Conservation (phyloP, 2,113 vertebrate genomes). For the Hippoglossus stenolepis region DNA sequence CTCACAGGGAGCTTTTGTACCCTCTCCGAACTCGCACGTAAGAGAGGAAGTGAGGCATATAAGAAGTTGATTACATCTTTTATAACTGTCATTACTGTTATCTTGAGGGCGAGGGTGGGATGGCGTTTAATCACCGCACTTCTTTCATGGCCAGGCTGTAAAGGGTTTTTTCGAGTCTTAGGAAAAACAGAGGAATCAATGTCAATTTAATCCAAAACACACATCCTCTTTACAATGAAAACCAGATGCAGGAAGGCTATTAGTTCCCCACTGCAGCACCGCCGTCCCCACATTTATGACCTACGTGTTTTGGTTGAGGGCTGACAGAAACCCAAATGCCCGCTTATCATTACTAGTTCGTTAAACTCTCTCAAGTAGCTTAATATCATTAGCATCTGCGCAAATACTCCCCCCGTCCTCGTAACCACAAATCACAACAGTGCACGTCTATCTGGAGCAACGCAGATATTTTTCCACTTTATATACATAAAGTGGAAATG, state of each 20-base stretch:
- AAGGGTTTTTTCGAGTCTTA: constrained; percentile 64
- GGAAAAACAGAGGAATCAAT: constrained; percentile 77
- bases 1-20: constrained; percentile 55
- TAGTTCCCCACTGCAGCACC: constrained; percentile 73
- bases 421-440: constrained; percentile 55
- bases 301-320: constrained; percentile 75
- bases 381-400: constrained; percentile 70
- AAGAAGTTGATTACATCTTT: constrained; percentile 67
- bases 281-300: constrained; percentile 74
- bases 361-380: constrained; percentile 50
- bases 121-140: constrained; percentile 61
- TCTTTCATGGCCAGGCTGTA: constrained; percentile 51
- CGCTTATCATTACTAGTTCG: constrained; percentile 60
- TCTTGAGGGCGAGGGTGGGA: constrained; percentile 51
- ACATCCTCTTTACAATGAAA: constrained; percentile 80
- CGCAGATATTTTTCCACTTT: constrained; percentile 33
- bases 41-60: constrained; percentile 45
- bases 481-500: constrained; percentile 27
- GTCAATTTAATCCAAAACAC: constrained; percentile 80
- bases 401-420: constrained; percentile 47
- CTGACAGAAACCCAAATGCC: constrained; percentile 69
- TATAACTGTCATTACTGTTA: constrained; percentile 52
- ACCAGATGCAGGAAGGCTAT: constrained; percentile 77
- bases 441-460: constrained; percentile 30
- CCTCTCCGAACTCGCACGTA: constrained; percentile 36